Conservation (phyloP, 2,797 vertebrate species). For the Falco peregrinus region DNA sequence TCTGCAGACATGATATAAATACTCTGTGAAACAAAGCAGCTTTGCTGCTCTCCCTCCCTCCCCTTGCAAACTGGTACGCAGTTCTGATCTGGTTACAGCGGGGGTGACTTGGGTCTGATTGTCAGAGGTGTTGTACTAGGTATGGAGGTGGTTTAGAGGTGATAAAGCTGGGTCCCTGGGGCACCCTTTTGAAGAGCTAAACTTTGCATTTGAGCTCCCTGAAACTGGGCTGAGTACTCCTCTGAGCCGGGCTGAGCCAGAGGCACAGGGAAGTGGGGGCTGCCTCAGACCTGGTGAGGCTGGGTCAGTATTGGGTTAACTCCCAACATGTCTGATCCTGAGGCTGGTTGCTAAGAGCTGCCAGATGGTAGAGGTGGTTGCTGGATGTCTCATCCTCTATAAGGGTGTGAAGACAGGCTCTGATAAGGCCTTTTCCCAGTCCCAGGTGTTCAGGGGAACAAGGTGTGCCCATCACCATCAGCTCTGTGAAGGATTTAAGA, state of each 20-base stretch:
- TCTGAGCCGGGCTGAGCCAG: not conserved
- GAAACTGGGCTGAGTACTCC: not conserved
- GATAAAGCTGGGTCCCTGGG: not conserved
- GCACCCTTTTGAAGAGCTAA: not conserved
- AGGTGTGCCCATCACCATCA: not conserved
- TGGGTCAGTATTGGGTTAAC: not conserved
- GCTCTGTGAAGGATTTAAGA: not conserved
- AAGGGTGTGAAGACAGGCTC: not conserved
- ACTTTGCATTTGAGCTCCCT: not conserved
- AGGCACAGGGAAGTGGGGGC: not conserved
- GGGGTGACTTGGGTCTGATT: not conserved
- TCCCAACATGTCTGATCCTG: not conserved
- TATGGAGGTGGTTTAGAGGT: not conserved
- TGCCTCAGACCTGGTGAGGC: not conserved
- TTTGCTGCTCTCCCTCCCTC: not conserved
- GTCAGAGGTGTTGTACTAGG: not conserved
- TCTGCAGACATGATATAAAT: not conserved
- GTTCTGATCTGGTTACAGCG: not conserved
- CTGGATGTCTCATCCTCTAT: not conserved
- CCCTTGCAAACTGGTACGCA: fast-evolving
- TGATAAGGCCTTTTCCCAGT: not conserved
- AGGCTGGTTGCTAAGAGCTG: not conserved
- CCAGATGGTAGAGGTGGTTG: not conserved
- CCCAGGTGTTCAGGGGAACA: not conserved
- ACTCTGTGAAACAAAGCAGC: not conserved